Evolutionary conservation across 2,797 vertebrate genomes (phyloP).

Genomic region (Carcharodon carcharias): DNA sequence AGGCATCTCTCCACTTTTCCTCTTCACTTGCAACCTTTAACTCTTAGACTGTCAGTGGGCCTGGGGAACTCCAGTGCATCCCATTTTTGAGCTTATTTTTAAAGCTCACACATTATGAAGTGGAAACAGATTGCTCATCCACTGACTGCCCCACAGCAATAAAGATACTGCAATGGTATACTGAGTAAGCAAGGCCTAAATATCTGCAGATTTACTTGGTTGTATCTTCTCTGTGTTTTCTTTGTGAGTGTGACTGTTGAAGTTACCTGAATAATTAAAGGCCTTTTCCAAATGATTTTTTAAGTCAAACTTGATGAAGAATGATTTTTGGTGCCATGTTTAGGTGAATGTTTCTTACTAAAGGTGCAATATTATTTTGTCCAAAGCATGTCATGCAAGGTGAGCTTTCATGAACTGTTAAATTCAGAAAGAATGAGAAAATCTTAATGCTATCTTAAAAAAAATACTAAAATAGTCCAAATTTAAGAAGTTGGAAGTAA

Average conservation of each 20-base stretch:
- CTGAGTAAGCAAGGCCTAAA: background rate
- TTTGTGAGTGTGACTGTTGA: background rate
- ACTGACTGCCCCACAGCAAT: background rate
- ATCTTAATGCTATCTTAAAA: background rate
- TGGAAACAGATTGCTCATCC: too few species aligned
- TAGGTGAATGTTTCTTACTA: background rate
- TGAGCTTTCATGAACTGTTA: background rate
- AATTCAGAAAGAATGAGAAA: background rate
- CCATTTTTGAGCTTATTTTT: background rate
- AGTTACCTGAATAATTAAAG: background rate
- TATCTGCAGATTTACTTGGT: background rate
- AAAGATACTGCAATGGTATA: background rate
- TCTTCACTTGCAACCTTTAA: background rate
- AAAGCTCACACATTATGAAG: background rate
- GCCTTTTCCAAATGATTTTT: background rate
- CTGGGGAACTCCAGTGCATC: background rate
- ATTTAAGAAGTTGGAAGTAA: background rate
- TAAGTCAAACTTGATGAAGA: background rate
- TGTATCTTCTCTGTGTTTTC: background rate
- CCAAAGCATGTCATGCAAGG: background rate
- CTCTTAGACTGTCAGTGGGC: too few species aligned
- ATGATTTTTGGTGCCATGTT: background rate
- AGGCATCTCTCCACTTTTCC: background rate
- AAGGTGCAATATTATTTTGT: background rate
- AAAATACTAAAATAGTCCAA: background rate